Evolutionary conservation across 2,888 invertebrate genomes (phyloP).

Genomic region (Caenorhabditis sp.): DNA sequence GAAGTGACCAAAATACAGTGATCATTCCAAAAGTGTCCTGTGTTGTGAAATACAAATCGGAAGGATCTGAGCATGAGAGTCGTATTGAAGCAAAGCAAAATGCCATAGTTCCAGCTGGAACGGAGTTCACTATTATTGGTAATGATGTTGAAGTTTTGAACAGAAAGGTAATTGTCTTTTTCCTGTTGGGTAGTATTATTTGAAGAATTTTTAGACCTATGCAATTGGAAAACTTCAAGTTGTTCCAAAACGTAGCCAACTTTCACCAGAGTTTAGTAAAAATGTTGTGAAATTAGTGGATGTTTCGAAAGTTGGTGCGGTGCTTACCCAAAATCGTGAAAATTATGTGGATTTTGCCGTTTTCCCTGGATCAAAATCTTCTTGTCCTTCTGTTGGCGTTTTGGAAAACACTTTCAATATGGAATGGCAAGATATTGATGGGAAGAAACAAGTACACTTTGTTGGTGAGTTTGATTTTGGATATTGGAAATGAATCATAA

Average conservation of each 20-base stretch:
- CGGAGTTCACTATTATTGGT: background rate
- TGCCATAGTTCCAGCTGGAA: background rate
- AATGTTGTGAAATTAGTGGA: constrained; percentile 11
- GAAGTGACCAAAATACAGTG: background rate
- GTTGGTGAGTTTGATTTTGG: constrained; percentile 14
- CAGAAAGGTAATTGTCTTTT: background rate
- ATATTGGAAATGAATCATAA: background rate
- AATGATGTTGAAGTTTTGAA: constrained; percentile 2
- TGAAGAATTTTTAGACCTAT: background rate
- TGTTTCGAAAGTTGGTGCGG: background rate
- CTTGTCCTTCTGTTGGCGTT: constrained; percentile 14
- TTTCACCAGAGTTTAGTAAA: constrained; percentile 5
- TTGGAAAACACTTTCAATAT: constrained; percentile 49
- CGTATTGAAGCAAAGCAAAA: background rate
- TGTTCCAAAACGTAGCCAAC: background rate
- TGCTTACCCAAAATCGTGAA: background rate
- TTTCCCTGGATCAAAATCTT: constrained; percentile 3
- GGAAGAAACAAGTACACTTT: constrained; percentile 55
- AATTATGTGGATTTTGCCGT: constrained; percentile 20
- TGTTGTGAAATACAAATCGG: background rate
- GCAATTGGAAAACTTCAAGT: background rate
- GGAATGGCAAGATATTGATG: constrained; percentile 52
- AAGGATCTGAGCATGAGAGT: background rate
- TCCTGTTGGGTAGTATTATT: background rate
- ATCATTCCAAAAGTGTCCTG: background rate